Evolutionary conservation across 2,113 vertebrate genomes (phyloP).

Genomic region (Corythoichthys intestinalis): DNA sequence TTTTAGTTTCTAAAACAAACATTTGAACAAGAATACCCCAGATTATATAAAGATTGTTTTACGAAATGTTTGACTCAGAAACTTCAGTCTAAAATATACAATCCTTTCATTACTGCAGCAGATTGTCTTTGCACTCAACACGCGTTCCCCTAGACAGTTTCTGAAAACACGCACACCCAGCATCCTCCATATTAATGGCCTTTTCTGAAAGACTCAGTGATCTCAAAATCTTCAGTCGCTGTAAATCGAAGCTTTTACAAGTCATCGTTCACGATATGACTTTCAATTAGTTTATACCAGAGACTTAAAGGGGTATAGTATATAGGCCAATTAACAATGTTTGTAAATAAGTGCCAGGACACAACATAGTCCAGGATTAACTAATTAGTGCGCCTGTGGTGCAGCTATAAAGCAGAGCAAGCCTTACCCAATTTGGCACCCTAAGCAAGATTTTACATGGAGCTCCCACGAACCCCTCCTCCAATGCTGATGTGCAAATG

Average conservation of each 20-base stretch:
- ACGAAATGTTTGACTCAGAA: not conserved
- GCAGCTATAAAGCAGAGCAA: not conserved
- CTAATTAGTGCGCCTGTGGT: not conserved
- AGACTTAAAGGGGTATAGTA: not conserved
- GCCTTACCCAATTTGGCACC: not conserved
- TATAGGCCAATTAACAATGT: not conserved
- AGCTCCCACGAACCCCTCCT: too few relatives aligned
- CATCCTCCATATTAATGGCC: constrained; percentile 41
- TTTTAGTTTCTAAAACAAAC: too few relatives aligned
- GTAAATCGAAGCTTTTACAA: constrained; percentile 55
- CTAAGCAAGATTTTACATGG: not conserved
- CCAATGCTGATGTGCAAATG: too few relatives aligned
- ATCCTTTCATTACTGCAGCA: constrained; percentile 3
- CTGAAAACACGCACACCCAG: constrained; percentile 15
- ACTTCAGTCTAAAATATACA: not conserved
- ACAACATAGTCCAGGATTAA: not conserved
- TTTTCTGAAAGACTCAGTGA: constrained; percentile 38
- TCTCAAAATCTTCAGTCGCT: constrained; percentile 34
- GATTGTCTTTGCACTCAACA: constrained; percentile 7
- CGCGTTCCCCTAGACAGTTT: constrained; percentile 30
- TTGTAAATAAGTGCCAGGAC: not conserved
- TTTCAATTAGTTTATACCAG: constrained; percentile 44
- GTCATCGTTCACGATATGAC: constrained; percentile 36
- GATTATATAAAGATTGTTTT: too few relatives aligned
- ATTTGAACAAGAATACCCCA: too few relatives aligned